A percentile compares a stretch with the other conserved stretches of the same genome.
phyloP scores from a whole-genome alignment of 2,797 vertebrate species.

The Acomys russatus region DNA sequence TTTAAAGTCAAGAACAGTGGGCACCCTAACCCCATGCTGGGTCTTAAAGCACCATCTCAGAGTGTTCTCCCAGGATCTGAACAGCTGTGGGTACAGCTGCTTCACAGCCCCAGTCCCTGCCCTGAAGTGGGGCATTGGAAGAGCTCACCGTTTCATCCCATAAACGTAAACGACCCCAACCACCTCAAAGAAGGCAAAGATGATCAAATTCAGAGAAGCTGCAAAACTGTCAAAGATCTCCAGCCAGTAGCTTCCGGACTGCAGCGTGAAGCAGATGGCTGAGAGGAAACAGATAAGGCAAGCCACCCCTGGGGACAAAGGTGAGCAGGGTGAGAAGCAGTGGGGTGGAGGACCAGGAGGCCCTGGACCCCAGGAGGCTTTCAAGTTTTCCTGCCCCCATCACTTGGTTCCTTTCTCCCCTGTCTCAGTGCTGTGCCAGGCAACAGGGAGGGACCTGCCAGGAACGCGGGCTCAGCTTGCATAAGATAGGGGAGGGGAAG shows the following conservation, averaged over 20 bases:
- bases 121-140: neutral
- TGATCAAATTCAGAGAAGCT: constrained; percentile 92
- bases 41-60: neutral
- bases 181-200: constrained; percentile 94
- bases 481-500: rapidly evolving
- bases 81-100: neutral
- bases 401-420: too few relatives aligned
- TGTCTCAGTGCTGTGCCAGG: rapidly evolving
- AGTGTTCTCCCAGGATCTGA: too few relatives aligned
- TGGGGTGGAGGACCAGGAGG: too few relatives aligned
- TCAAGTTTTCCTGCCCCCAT: too few relatives aligned
- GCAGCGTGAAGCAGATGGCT: constrained; percentile 92
- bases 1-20: neutral
- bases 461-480: neutral
- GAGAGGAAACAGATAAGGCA: constrained; percentile 90
- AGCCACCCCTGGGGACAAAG: constrained; percentile 86
- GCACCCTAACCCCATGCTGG: too few relatives aligned
- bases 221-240: constrained; percentile 94
- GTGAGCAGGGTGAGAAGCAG: neutral
- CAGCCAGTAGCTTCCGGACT: constrained; percentile 97
- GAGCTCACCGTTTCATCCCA: constrained; percentile 92
- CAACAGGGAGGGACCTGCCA: neutral
- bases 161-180: constrained; percentile 89
- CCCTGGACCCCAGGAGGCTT: too few relatives aligned
- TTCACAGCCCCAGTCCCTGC: too few relatives aligned